A percentile compares a stretch with the other conserved stretches of the same genome.
phyloP scores from a whole-genome alignment of 2,113 vertebrate genomes.

The Dissostichus mawsoni region DNA sequence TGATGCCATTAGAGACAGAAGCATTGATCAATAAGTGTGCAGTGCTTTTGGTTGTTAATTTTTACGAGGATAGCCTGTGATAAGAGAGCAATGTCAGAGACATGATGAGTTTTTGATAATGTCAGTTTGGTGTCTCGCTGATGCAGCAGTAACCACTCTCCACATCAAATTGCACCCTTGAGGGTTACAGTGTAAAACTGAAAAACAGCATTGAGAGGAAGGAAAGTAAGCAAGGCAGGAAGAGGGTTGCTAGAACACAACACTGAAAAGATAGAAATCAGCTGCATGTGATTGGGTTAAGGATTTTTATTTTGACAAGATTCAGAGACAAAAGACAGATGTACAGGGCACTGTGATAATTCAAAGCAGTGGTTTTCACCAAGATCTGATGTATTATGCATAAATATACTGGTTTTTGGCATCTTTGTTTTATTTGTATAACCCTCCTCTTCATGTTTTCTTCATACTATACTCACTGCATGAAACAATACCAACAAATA shows the following conservation, averaged over 20 bases:
- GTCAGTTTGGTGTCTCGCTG: conserved; percentile 48
- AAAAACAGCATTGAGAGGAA: neutral
- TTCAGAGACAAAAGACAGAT: neutral
- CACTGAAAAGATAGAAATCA: neutral
- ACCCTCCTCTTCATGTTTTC: neutral
- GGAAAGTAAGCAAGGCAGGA: neutral
- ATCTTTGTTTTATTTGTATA: neutral
- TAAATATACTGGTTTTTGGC: neutral
- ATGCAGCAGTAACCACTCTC: conserved; percentile 46
- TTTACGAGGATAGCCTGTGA: conserved; percentile 36
- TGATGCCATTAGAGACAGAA: conserved; percentile 7
- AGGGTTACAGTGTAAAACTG: conserved; percentile 22
- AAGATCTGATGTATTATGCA: conserved; percentile 1
- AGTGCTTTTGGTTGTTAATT: conserved; percentile 44
- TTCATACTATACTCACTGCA: neutral
- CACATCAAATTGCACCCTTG: conserved; percentile 43
- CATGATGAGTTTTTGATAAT: conserved; percentile 60
- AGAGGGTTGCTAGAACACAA: neutral
- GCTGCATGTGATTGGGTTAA: neutral
- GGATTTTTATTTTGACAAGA: neutral
- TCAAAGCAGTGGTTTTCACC: neutral
- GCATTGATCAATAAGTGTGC: conserved; percentile 44
- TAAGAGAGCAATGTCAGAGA: conserved; percentile 48
- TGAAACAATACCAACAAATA: conserved; percentile 3
- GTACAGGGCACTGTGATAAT: neutral